These are phyloP conservation scores for Mustela nigripes DNA, from an alignment of 2,113 vertebrate species.

Conservation along the genomic window DNA sequence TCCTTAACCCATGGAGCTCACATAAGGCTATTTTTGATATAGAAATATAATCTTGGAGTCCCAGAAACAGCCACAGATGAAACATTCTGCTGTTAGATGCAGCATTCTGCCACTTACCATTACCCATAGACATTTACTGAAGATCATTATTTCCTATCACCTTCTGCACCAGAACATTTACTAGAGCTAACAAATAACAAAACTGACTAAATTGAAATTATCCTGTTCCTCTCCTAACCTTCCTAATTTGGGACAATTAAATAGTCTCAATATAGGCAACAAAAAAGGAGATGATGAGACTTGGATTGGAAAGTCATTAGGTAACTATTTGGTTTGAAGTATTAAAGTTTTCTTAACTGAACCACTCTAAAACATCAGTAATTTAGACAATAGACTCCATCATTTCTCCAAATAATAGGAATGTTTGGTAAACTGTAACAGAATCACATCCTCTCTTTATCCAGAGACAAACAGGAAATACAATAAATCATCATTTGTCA, in stretches of 20 bases:
- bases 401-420: not conserved
- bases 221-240: constrained; percentile 9
- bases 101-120: not conserved
- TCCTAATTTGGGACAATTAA: constrained; percentile 57
- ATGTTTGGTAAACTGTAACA: constrained; percentile 18
- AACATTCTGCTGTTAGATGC: not conserved
- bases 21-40: constrained; percentile 14
- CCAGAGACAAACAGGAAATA: not conserved
- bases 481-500: not conserved
- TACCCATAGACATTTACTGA: not conserved
- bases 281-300: not conserved
- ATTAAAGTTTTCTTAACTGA: constrained; percentile 18
- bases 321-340: not conserved
- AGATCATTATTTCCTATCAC: constrained; percentile 26
- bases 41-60: not conserved
- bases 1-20: not conserved
- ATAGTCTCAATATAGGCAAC: constrained; percentile 34
- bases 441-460: not conserved
- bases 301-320: not conserved
- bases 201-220: constrained; percentile 55
- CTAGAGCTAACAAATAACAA: constrained; percentile 59
- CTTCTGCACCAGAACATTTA: constrained; percentile 52
- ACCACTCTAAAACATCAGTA: not conserved
- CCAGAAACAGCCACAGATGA: constrained; percentile 16
- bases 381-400: not conserved